Evolutionary conservation across 2,113 vertebrate genomes (phyloP).

Genomic region (Gymnobelideus leadbeateri): DNA sequence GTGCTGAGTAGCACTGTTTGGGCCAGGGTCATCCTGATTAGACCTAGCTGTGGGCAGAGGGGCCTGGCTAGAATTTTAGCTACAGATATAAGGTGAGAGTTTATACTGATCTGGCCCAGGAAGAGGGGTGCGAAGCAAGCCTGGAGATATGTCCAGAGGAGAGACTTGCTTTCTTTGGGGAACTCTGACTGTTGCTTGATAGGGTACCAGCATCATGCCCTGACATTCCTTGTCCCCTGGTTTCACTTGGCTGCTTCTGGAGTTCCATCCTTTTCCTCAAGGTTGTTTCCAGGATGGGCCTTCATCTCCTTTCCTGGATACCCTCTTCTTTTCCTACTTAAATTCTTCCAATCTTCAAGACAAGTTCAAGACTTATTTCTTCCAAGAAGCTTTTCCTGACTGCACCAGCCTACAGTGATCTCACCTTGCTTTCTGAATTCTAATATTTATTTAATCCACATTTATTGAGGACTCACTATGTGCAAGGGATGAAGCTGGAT

Average conservation of each 20-base stretch:
- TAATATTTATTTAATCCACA: background rate
- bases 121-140: background rate
- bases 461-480: background rate
- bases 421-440: background rate
- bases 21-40: background rate
- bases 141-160: background rate
- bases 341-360: background rate
- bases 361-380: background rate
- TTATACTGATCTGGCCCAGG: background rate
- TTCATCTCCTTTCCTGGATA: background rate
- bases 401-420: background rate
- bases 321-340: background rate
- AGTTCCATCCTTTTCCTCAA: background rate
- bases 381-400: background rate
- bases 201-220: background rate
- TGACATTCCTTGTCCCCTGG: background rate
- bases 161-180: background rate
- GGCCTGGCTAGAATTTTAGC: background rate
- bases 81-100: background rate
- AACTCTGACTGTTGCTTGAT: background rate
- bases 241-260: background rate
- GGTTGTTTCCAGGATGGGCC: background rate
- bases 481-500: background rate
- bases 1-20: background rate
- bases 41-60: background rate